phyloP scores from a whole-genome alignment of 2,113 vertebrate species.

The Struthidea cinerea region DNA sequence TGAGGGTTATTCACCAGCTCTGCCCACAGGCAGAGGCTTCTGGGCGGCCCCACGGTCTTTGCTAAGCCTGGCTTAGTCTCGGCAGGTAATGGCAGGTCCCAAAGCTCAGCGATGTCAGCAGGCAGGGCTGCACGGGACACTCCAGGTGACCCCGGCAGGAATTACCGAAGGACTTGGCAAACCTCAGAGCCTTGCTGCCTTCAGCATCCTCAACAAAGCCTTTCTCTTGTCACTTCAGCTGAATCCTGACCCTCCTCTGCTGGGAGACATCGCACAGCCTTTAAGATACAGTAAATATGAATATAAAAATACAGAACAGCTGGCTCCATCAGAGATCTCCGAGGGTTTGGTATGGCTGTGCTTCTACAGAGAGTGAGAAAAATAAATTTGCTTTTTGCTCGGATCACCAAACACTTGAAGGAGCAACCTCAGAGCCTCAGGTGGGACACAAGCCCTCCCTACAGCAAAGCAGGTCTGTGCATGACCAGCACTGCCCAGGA shows the following conservation, averaged over 20 bases:
- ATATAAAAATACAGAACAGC: accelerated
- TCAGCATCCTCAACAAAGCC: background rate
- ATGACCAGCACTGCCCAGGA: background rate
- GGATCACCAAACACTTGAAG: background rate
- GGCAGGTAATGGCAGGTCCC: background rate
- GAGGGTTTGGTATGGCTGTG: background rate
- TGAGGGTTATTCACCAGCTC: background rate
- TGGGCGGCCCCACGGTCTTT: background rate
- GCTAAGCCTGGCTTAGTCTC: background rate
- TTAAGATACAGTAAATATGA: background rate
- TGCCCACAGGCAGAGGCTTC: background rate
- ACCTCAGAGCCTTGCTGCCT: background rate
- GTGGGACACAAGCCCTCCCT: background rate
- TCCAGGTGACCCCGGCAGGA: background rate
- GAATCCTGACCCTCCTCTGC: background rate
- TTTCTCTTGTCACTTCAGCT: background rate
- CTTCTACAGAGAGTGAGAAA: background rate
- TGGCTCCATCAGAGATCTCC: background rate
- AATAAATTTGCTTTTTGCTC: background rate
- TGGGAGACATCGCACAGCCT: background rate
- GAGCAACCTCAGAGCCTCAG: background rate
- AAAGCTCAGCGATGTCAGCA: background rate
- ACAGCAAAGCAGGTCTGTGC: background rate
- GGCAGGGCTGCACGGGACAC: background rate
- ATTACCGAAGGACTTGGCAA: background rate